These are phyloP conservation scores for Neelides sp. DNA, from an alignment of 1,140 invertebrate genomes.

Conservation along the genomic window DNA sequence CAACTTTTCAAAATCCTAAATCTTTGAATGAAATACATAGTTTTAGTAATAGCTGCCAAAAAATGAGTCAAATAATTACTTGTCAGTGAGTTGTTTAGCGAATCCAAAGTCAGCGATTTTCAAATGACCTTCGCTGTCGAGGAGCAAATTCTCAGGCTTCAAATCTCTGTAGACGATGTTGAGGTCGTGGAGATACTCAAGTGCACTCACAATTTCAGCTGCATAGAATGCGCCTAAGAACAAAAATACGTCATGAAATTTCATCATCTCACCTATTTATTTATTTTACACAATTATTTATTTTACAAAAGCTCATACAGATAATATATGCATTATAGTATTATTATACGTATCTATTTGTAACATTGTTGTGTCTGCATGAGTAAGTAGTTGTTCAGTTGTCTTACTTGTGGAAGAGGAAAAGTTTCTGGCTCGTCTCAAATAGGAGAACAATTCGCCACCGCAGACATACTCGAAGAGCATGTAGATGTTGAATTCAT, in stretches of 20 bases:
- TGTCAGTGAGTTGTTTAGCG: constrained; percentile 81
- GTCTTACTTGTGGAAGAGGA: constrained; percentile 59
- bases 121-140: constrained; percentile 82
- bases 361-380: too few relatives aligned
- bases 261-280: too few relatives aligned
- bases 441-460: constrained; percentile 88
- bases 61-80: constrained; percentile 35
- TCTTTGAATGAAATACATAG: background rate
- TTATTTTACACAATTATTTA: too few relatives aligned
- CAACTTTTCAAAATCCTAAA: background rate
- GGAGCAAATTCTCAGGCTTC: constrained; percentile 80
- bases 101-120: constrained; percentile 98
- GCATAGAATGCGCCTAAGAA: too few relatives aligned
- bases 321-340: too few relatives aligned
- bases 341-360: too few relatives aligned
- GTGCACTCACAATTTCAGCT: constrained; percentile 53
- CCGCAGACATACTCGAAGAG: constrained; percentile 88
- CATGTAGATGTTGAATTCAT: constrained; percentile 82
- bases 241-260: too few relatives aligned
- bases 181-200: constrained; percentile 55
- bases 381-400: too few relatives aligned
- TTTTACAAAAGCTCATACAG: too few relatives aligned
- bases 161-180: constrained; percentile 56
- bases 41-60: background rate
- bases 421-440: constrained; percentile 79